phyloP scores from a whole-genome alignment of 2,888 invertebrate genomes.

The Trissolcus brochymenae region DNA sequence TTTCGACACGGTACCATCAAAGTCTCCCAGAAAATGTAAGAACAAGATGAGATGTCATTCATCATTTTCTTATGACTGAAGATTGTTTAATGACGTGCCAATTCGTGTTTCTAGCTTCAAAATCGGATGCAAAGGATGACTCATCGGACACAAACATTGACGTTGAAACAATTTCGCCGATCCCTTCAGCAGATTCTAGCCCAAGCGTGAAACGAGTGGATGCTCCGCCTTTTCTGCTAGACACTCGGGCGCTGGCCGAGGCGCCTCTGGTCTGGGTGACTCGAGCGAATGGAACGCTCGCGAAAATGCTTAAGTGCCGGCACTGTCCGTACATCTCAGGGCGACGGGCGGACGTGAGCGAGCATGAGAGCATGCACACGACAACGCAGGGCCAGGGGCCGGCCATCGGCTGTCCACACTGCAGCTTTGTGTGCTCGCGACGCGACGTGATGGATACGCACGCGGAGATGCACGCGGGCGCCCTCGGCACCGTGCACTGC shows the following conservation, averaged over 20 bases:
- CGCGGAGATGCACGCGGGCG: conserved; percentile 85
- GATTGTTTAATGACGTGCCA: too few relatives aligned
- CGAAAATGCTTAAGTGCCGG: conserved; percentile 90
- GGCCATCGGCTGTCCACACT: conserved; percentile 83
- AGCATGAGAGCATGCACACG: conserved; percentile 89
- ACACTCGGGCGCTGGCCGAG: conserved; percentile 79
- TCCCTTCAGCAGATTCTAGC: conserved; percentile 60
- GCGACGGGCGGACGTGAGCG: conserved; percentile 87
- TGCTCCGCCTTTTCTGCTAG: conserved; percentile 70
- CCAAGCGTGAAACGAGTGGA: conserved; percentile 23
- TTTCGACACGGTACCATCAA: conserved; percentile 45
- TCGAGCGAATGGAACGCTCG: conserved; percentile 81
- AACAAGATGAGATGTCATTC: too few relatives aligned
- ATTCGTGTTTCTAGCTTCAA: background rate
- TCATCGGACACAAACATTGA: background rate
- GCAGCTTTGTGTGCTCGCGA: conserved; percentile 87
- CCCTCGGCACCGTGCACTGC: conserved; percentile 84
- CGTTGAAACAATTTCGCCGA: conserved; percentile 58
- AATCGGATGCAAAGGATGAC: conserved; percentile 10
- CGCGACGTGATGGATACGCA: conserved; percentile 84
- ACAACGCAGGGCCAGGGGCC: conserved; percentile 77
- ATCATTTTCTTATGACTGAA: too few relatives aligned
- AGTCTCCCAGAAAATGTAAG: background rate
- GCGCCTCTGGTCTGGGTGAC: conserved; percentile 87
- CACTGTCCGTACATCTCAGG: conserved; percentile 90